Conservation (phyloP, 2,113 vertebrate species). For the Gambusia affinis region DNA sequence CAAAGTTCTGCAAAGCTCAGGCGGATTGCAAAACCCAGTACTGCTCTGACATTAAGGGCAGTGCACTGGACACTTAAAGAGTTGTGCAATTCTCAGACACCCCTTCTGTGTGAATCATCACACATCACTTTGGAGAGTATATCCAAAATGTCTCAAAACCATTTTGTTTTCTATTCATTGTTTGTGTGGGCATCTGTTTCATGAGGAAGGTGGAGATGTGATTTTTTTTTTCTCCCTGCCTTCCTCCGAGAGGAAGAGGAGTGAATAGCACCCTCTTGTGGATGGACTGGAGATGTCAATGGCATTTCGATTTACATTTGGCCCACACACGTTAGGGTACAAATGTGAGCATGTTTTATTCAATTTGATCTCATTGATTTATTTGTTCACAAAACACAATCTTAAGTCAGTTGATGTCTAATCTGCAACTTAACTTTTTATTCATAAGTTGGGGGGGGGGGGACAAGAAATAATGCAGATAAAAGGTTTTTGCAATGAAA, state of each 20-base stretch:
- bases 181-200: neutral
- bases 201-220: neutral
- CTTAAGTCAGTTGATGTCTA: too few relatives aligned
- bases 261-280: constrained; percentile 58
- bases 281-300: constrained; percentile 26
- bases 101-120: constrained; percentile 39
- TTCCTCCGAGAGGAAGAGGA: neutral
- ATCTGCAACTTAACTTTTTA: too few relatives aligned
- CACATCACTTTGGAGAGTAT: neutral
- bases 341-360: too few relatives aligned
- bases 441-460: too few relatives aligned
- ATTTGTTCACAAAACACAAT: too few relatives aligned
- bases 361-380: too few relatives aligned
- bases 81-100: constrained; percentile 35
- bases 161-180: neutral
- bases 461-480: too few relatives aligned
- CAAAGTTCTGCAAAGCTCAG: constrained; percentile 13
- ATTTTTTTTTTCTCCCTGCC: fast-evolving
- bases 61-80: neutral
- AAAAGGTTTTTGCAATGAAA: too few relatives aligned
- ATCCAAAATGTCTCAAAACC: neutral
- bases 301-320: neutral
- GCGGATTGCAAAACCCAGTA: neutral
- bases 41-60: constrained; percentile 1
- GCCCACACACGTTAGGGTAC: neutral